Evolutionary conservation across 2,797 vertebrate genomes (phyloP).

Genomic region (Phyllotis vaccarum): DNA sequence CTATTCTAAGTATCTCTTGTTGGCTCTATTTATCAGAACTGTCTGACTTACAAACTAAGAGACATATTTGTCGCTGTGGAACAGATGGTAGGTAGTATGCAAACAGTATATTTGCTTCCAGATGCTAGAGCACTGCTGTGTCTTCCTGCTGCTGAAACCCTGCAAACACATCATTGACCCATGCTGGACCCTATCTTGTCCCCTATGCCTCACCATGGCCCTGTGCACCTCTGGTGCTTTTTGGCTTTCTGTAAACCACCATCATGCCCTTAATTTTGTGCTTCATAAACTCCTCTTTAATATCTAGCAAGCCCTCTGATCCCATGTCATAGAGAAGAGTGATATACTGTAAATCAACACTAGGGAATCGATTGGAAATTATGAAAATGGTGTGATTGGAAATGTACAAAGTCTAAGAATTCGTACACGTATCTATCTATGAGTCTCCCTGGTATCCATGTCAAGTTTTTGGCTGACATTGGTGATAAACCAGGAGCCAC

Average conservation of each 20-base stretch:
- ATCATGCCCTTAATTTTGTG: neutral
- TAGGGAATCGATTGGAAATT: neutral
- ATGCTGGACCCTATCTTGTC: neutral
- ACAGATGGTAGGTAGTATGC: neutral
- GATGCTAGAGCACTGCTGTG: neutral
- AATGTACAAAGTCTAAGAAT: neutral
- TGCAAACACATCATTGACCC: neutral
- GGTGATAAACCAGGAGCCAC: neutral
- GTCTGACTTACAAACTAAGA: neutral
- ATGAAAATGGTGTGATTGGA: neutral
- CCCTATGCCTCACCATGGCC: neutral
- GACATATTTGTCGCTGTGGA: neutral
- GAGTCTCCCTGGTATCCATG: neutral
- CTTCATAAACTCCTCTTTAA: neutral
- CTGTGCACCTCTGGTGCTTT: neutral
- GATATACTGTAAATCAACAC: neutral
- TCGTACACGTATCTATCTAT: neutral
- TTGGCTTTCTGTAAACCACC: neutral
- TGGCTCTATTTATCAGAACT: neutral
- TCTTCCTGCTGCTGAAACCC: neutral
- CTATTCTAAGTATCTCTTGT: neutral
- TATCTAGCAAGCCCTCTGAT: neutral
- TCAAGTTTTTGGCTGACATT: neutral
- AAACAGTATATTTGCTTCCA: neutral
- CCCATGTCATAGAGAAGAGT: neutral